These are phyloP conservation scores for Cryptus armator DNA, from an alignment of 2,888 invertebrate genomes.

Conservation along the genomic window DNA sequence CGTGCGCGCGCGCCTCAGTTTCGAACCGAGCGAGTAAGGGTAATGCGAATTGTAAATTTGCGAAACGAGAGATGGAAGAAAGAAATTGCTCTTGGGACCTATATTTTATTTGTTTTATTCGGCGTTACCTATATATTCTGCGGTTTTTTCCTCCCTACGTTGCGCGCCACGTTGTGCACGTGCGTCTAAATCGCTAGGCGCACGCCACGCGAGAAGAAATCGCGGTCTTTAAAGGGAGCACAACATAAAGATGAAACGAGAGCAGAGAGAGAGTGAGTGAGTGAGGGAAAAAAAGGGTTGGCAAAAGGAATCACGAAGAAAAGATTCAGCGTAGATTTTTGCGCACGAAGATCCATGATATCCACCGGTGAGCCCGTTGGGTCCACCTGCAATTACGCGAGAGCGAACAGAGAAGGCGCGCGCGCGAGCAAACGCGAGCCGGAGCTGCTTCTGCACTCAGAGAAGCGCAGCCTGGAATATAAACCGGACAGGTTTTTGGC, in stretches of 20 bases:
- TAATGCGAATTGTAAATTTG: conserved; percentile 67
- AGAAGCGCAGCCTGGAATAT: conserved; percentile 73
- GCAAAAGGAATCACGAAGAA: conserved; percentile 57
- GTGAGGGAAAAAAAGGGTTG: conserved; percentile 66
- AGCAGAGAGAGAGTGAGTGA: conserved; percentile 63
- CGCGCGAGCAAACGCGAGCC: conserved; percentile 44
- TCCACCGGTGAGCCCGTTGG: conserved; percentile 60
- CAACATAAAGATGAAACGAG: conserved; percentile 46
- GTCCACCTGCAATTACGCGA: conserved; percentile 73
- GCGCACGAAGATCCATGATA: conserved; percentile 68
- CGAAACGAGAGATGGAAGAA: conserved; percentile 51
- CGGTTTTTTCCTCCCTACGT: conserved; percentile 62
- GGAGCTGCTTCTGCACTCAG: conserved; percentile 68
- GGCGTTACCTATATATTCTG: conserved; percentile 43
- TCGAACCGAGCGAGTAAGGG: conserved; percentile 1
- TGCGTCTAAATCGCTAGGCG: conserved; percentile 70
- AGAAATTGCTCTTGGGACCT: conserved; percentile 53
- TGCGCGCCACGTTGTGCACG: conserved; percentile 56
- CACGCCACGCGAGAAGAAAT: conserved; percentile 70
- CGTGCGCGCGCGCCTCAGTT: conserved; percentile 34
- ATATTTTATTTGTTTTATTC: conserved; percentile 33
- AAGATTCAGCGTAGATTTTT: conserved; percentile 64
- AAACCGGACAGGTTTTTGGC: conserved; percentile 80
- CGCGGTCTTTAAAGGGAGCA: conserved; percentile 41
- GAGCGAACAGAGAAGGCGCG: conserved; percentile 48